A percentile compares a stretch with the other conserved stretches of the same genome.
These are phyloP conservation scores for Drosophila paulistorum DNA, from an alignment of 1,140 invertebrate genomes.

Conservation along the genomic window DNA sequence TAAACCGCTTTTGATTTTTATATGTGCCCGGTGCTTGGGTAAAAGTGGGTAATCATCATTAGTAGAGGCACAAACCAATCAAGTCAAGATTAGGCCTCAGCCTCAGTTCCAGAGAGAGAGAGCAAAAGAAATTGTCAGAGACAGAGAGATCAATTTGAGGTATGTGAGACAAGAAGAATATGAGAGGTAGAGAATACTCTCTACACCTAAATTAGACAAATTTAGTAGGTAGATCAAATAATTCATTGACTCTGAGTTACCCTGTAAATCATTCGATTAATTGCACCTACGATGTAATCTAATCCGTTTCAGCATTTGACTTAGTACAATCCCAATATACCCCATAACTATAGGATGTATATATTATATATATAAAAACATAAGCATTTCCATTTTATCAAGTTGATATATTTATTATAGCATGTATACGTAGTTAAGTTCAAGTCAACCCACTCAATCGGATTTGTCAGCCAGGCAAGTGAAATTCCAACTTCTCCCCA, in stretches of 20 bases:
- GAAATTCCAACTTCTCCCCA: constrained; percentile 54
- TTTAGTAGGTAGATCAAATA: no score
- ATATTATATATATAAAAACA: constrained; percentile 75
- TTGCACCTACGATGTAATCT: no score
- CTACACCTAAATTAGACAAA: no score
- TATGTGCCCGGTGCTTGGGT: constrained; percentile 45
- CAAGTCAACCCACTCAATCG: constrained; percentile 37
- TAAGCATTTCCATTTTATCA: constrained; percentile 57
- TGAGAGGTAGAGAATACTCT: constrained; percentile 29
- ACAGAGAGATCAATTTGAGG: no score
- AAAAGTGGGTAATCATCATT: constrained; percentile 80
- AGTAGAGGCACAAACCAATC: constrained; percentile 67
- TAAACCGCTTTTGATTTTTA: constrained; percentile 80
- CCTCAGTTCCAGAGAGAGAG: neutral
- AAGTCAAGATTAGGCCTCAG: constrained; percentile 55
- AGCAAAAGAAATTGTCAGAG: neutral
- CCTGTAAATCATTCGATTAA: no score
- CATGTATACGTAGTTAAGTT: constrained; percentile 3
- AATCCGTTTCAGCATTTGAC: no score
- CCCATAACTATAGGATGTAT: neutral
- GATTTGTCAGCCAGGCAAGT: constrained; percentile 43
- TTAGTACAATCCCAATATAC: neutral
- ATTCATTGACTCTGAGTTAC: no score
- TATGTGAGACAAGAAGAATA: constrained; percentile 43
- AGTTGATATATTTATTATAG: constrained; percentile 25